Evolutionary conservation across 2,797 vertebrate species (phyloP).

Genomic region (Chaunax sp.): DNA sequence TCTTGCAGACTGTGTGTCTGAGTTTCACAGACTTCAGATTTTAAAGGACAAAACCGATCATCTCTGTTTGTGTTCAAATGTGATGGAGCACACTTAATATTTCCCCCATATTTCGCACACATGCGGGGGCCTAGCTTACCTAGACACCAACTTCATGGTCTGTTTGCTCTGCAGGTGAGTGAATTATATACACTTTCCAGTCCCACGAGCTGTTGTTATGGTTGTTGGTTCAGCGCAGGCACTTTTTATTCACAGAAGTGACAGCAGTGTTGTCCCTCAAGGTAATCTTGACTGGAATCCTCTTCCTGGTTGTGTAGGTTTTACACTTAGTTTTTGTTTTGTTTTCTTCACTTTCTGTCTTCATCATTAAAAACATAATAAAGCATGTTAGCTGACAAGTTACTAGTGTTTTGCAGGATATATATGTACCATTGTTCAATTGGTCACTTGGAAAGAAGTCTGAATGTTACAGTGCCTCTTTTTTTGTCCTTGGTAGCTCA

Average conservation of each 20-base stretch:
- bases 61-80: conserved; percentile 17
- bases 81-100: conserved; percentile 40
- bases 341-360: no score
- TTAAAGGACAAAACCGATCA: conserved; percentile 12
- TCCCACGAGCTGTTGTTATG: conserved; percentile 25
- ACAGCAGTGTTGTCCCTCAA: conserved; percentile 28
- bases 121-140: conserved; percentile 25
- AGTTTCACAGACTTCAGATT: conserved; percentile 18
- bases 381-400: background rate
- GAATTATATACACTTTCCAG: conserved; percentile 16
- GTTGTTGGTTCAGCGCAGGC: conserved; percentile 47
- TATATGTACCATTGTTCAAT: background rate
- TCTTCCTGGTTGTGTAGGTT: conserved; percentile 29
- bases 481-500: background rate
- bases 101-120: conserved; percentile 16
- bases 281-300: conserved; percentile 32
- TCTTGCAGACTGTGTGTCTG: conserved; percentile 21
- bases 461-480: conserved; percentile 12
- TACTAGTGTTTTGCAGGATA: background rate
- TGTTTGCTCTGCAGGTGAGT: conserved; percentile 49
- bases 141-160: conserved; percentile 18
- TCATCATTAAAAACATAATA: conserved; percentile 2
- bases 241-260: conserved; percentile 60
- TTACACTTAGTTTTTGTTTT: conserved; percentile 30
- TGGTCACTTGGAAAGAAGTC: conserved; percentile 2